phyloP scores from a whole-genome alignment of 2,113 vertebrate species.

The Calonectris borealis region DNA sequence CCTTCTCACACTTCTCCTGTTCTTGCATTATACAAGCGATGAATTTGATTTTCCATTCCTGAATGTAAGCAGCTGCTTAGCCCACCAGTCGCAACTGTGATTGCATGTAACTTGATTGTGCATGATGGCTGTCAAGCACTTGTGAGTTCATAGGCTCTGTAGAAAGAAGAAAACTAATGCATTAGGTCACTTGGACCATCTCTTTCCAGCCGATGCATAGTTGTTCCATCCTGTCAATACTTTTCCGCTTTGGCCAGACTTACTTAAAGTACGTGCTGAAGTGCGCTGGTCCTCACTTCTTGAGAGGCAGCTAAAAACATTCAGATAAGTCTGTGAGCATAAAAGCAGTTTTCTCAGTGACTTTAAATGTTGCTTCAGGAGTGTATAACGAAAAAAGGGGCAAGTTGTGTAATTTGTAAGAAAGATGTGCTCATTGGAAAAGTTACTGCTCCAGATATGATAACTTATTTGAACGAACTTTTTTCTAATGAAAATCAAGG shows the following conservation, averaged over 20 bases:
- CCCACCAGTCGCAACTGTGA: background rate
- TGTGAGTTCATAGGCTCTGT: background rate
- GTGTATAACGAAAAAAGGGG: rapidly evolving
- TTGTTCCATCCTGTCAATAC: background rate
- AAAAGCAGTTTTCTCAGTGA: background rate
- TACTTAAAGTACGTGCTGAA: background rate
- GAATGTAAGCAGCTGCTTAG: background rate
- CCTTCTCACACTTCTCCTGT: background rate
- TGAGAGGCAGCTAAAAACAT: background rate
- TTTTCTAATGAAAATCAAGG: background rate
- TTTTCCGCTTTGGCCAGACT: background rate
- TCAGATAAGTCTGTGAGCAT: background rate
- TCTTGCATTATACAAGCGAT: background rate
- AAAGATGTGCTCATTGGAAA: background rate
- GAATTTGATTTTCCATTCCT: background rate
- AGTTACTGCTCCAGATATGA: background rate
- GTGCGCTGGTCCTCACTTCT: background rate
- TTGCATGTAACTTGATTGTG: background rate
- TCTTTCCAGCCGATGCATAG: background rate
- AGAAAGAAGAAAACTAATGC: background rate
- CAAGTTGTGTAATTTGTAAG: background rate
- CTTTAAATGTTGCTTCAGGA: background rate
- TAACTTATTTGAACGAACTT: background rate
- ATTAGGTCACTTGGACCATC: background rate
- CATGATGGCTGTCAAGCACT: background rate